A percentile compares a stretch with the other conserved stretches of the same genome.
phyloP scores from a whole-genome alignment of 2,888 invertebrate genomes.

The Synanthedon myopaeformis region DNA sequence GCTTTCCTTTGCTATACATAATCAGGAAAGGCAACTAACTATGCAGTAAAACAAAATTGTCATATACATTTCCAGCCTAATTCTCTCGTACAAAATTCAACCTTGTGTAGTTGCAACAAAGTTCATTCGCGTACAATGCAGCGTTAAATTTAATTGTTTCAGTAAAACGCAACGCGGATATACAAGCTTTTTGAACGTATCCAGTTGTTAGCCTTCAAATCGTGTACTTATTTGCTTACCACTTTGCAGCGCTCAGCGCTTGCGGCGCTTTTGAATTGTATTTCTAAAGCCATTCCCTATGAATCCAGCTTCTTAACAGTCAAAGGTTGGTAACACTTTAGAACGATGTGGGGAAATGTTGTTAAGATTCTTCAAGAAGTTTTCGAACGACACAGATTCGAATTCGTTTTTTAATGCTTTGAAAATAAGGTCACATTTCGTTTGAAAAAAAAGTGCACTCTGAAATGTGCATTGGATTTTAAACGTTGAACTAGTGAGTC shows the following conservation, averaged over 20 bases:
- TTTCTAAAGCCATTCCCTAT: neutral
- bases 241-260: neutral
- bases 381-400: neutral
- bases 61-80: slow-evolving; percentile 2
- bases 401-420: neutral
- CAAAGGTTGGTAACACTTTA: neutral
- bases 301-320: neutral
- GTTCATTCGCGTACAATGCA: slow-evolving; percentile 6
- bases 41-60: slow-evolving; percentile 12
- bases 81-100: slow-evolving; percentile 10
- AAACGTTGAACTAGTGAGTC: neutral
- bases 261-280: neutral
- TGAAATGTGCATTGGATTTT: neutral
- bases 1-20: slow-evolving; percentile 13
- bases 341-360: neutral
- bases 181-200: slow-evolving; percentile 48
- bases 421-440: neutral
- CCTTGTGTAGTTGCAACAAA: slow-evolving; percentile 17
- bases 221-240: slow-evolving; percentile 18
- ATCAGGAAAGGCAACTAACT: slow-evolving; percentile 27
- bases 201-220: slow-evolving; percentile 52
- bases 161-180: slow-evolving; percentile 44
- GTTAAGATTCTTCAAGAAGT: neutral
- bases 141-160: slow-evolving; percentile 15
- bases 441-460: neutral